These are phyloP conservation scores for Mallotus villosus DNA, from an alignment of 2,797 vertebrate genomes.

Conservation along the genomic window DNA sequence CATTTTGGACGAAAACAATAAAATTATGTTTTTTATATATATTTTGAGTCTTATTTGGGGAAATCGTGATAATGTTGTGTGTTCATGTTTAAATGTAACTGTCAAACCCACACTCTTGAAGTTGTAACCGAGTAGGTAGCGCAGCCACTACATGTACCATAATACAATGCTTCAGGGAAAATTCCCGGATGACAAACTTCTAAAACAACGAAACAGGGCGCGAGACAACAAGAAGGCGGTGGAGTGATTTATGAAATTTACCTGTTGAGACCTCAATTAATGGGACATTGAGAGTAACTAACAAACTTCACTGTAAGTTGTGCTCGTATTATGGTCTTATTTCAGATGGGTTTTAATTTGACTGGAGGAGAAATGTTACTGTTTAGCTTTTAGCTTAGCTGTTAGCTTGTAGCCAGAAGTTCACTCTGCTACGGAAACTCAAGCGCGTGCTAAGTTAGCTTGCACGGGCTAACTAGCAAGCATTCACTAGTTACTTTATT, in stretches of 20 bases:
- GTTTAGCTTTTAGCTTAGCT: slow-evolving; percentile 5
- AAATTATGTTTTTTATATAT: background rate
- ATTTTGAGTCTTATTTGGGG: background rate
- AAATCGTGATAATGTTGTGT: background rate
- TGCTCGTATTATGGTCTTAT: background rate
- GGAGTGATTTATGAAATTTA: slow-evolving; percentile 7
- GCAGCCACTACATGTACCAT: background rate
- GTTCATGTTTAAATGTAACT: background rate
- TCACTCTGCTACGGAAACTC: slow-evolving; percentile 8
- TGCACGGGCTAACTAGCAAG: too few relatives aligned
- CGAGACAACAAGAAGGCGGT: slow-evolving; percentile 13
- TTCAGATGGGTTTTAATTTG: background rate
- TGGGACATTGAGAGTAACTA: background rate
- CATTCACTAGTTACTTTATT: background rate
- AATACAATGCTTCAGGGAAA: slow-evolving; percentile 1
- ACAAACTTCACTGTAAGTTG: slow-evolving; percentile 8
- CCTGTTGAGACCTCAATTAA: slow-evolving; percentile 4
- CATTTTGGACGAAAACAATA: background rate
- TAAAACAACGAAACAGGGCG: slow-evolving; percentile 18
- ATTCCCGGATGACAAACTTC: slow-evolving; percentile 8
- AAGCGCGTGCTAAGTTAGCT: slow-evolving; percentile 3
- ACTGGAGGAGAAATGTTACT: background rate
- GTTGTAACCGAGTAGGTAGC: too few relatives aligned
- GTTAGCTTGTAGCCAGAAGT: background rate
- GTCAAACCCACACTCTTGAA: background rate